These are phyloP conservation scores for Neolamprologus sp. DNA, from an alignment of 2,113 vertebrate species.

Conservation along the genomic window DNA sequence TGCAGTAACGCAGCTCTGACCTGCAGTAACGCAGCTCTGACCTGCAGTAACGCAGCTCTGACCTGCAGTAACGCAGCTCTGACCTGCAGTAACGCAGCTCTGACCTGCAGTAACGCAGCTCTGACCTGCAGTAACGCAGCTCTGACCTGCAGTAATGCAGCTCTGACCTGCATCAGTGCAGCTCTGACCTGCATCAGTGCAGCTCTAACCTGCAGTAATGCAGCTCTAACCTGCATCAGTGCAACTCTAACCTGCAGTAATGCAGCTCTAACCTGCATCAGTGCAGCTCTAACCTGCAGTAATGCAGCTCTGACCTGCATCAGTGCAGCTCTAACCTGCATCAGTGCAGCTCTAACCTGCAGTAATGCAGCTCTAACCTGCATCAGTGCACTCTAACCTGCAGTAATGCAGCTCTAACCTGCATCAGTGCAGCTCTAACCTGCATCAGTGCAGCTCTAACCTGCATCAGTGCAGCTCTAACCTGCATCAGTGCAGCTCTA, in stretches of 20 bases:
- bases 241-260: too few relatives aligned
- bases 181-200: rapidly evolving
- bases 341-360: rapidly evolving
- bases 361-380: rapidly evolving
- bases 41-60: too few relatives aligned
- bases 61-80: not conserved
- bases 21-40: rapidly evolving
- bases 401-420: not conserved
- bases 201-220: rapidly evolving
- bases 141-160: rapidly evolving
- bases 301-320: rapidly evolving
- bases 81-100: not conserved
- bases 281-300: rapidly evolving
- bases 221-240: rapidly evolving
- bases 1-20: rapidly evolving
- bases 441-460: rapidly evolving
- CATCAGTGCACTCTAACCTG: too few relatives aligned
- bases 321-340: too few relatives aligned
- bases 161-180: not conserved
- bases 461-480: rapidly evolving
- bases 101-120: rapidly evolving
- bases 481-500: too few relatives aligned
- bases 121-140: rapidly evolving
- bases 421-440: not conserved
- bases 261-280: rapidly evolving